These are phyloP conservation scores for Hemithea aestivaria DNA, from an alignment of 2,888 invertebrate species.

Conservation along the genomic window DNA sequence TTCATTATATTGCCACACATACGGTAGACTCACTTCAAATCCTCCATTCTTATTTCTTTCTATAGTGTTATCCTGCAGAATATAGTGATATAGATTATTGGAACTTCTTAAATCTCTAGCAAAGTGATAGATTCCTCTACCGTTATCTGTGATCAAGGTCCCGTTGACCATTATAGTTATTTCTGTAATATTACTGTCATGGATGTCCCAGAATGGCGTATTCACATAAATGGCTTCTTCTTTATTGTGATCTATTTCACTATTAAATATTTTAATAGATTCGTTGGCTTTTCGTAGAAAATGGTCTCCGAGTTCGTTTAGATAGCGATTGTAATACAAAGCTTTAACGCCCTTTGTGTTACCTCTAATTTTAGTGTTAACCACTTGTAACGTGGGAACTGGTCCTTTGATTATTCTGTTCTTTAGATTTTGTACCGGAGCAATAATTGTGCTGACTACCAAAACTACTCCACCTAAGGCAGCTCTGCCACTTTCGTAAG, in stretches of 20 bases:
- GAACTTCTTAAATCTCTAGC: conserved; percentile 96
- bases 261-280: conserved; percentile 87
- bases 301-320: conserved; percentile 91
- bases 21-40: conserved; percentile 92
- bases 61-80: conserved; percentile 90
- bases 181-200: conserved; percentile 92
- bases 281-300: conserved; percentile 93
- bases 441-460: conserved; percentile 85
- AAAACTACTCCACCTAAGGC: conserved; percentile 91
- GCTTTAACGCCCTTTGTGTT: conserved; percentile 90
- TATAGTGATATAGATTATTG: conserved; percentile 98
- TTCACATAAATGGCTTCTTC: conserved; percentile 90
- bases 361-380: conserved; percentile 86
- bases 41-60: conserved; percentile 93
- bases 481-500: conserved; percentile 87
- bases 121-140: conserved; percentile 91
- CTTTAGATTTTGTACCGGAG: conserved; percentile 85
- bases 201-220: conserved; percentile 92
- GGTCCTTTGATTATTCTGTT: conserved; percentile 88
- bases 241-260: conserved; percentile 88
- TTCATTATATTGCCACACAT: conserved; percentile 97
- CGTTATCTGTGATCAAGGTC: conserved; percentile 91
- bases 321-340: conserved; percentile 92
- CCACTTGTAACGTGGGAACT: conserved; percentile 85
- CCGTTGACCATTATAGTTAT: conserved; percentile 93